These are phyloP conservation scores for Pristionchus arcanus DNA, from an alignment of 2,888 invertebrate species.

Conservation along the genomic window DNA sequence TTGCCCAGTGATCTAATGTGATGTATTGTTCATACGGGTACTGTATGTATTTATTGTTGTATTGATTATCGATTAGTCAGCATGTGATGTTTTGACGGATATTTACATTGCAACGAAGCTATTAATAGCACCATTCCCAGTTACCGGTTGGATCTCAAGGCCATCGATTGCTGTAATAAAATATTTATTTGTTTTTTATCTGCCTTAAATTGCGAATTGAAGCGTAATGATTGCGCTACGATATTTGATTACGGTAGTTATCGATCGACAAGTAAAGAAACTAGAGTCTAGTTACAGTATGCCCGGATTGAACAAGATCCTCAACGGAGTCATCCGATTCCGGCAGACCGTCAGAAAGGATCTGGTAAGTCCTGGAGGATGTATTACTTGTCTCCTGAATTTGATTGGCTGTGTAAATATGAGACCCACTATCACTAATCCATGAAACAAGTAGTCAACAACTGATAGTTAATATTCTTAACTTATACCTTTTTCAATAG, in stretches of 20 bases:
- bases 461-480: too few relatives aligned
- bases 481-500: too few relatives aligned
- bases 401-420: too few relatives aligned
- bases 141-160: conserved; percentile 2
- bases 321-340: conserved; percentile 75
- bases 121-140: background rate
- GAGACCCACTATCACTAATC: too few relatives aligned
- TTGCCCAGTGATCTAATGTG: background rate
- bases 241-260: conserved; percentile 12
- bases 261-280: background rate
- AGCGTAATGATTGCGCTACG: background rate
- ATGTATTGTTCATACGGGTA: conserved; percentile 5
- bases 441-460: too few relatives aligned
- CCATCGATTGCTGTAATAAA: background rate
- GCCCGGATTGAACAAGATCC: conserved; percentile 72
- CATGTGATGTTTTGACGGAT: background rate
- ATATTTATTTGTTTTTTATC: background rate
- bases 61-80: background rate
- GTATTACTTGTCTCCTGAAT: background rate
- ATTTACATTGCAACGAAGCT: background rate
- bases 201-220: background rate
- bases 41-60: conserved; percentile 19
- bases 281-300: conserved; percentile 57
- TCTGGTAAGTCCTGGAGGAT: conserved; percentile 60
- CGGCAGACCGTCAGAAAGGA: conserved; percentile 75